A percentile compares a stretch with the other conserved stretches of the same genome.
Evolutionary conservation across 30 jellyfish, hydroid and myxozoan genomes (phyloP).

Genomic region (Sanderia malayensis): DNA sequence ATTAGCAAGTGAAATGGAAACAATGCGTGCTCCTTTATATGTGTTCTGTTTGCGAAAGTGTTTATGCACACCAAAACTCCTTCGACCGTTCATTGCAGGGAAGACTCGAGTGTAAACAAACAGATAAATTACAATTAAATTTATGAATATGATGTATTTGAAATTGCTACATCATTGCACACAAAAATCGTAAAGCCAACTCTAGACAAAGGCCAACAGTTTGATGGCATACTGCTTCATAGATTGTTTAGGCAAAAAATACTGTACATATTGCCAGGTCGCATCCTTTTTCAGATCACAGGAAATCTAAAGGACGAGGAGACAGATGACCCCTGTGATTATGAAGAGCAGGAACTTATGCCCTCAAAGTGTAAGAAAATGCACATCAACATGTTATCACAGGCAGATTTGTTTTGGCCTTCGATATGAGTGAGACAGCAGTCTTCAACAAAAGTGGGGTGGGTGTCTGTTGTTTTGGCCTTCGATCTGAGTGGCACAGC

Average conservation of each 20-base stretch:
- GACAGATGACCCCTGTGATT: neutral
- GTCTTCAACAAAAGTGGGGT: too few relatives aligned
- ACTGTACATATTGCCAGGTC: neutral
- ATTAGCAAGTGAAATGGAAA: too few relatives aligned
- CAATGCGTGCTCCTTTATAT: too few relatives aligned
- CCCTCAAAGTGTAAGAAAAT: too few relatives aligned
- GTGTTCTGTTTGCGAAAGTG: too few relatives aligned
- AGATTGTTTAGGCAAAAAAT: neutral
- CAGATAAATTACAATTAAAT: too few relatives aligned
- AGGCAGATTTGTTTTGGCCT: neutral
- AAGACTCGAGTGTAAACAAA: too few relatives aligned
- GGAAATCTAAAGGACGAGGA: neutral
- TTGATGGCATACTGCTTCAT: neutral
- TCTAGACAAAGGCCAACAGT: slow-evolving; percentile 4
- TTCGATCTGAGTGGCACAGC: too few relatives aligned
- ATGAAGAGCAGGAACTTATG: neutral
- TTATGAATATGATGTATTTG: neutral
- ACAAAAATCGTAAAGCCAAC: neutral
- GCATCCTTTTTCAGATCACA: neutral
- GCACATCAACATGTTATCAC: neutral
- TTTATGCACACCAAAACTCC: too few relatives aligned
- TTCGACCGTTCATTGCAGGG: too few relatives aligned
- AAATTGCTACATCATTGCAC: neutral
- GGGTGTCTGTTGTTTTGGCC: too few relatives aligned
- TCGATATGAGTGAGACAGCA: too few relatives aligned